A percentile compares a stretch with the other conserved stretches of the same genome.
phyloP scores from a whole-genome alignment of 2,888 invertebrate genomes.

The Germaria angustata region DNA sequence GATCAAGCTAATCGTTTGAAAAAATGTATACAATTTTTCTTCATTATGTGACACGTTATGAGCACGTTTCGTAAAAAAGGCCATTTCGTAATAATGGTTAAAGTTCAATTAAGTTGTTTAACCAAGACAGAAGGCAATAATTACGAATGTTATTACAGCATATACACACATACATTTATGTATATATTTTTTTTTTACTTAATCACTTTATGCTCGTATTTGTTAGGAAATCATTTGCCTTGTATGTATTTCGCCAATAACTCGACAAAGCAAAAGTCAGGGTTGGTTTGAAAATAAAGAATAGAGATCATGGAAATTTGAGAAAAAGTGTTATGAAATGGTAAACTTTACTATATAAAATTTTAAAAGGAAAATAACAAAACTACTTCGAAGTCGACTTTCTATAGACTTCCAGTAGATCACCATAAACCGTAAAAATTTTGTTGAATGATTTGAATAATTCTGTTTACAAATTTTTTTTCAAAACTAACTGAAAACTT shows the following conservation, averaged over 20 bases:
- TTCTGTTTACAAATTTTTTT: too few species aligned
- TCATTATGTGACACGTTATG: not conserved
- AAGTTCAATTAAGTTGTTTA: constrained; percentile 52
- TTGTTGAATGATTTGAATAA: too few species aligned
- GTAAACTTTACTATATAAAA: too few species aligned
- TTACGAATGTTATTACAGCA: not conserved
- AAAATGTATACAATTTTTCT: not conserved
- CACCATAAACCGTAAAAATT: too few species aligned
- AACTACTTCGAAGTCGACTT: too few species aligned
- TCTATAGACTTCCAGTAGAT: too few species aligned
- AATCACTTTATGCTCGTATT: too few species aligned
- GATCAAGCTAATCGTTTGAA: not conserved
- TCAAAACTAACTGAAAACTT: too few species aligned
- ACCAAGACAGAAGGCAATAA: constrained; percentile 32
- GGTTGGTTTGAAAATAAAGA: not conserved
- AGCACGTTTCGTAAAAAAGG: not conserved
- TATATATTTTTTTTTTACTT: not conserved
- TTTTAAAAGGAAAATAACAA: too few species aligned
- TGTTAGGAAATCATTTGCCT: not conserved
- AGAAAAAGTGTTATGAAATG: too few species aligned
- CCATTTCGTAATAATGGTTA: constrained; percentile 19
- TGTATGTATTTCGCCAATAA: not conserved
- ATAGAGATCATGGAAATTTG: too few species aligned
- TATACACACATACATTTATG: not conserved
- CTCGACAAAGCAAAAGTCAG: not conserved